Evolutionary conservation across 2,797 vertebrate species (phyloP), one percentile per base, ranked within the genome.

Genomic region (Geotria australis): DNA sequence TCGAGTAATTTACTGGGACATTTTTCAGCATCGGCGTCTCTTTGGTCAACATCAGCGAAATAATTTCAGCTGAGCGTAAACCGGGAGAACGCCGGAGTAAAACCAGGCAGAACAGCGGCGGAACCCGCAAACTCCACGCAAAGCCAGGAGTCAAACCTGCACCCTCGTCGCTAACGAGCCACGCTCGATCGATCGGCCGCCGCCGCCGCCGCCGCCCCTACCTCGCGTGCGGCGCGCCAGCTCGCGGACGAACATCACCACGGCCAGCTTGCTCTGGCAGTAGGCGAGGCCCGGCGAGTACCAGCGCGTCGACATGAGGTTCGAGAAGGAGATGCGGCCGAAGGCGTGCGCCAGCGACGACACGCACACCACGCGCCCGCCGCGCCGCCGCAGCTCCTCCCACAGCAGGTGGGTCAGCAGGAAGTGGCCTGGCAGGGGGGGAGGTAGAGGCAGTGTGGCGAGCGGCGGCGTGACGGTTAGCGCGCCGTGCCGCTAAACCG

Each of bases 191-290:
- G 24, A 38, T n/a, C n/a, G n/a, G 24, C 24, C 6, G 38, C 24
- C 24, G 38, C 24, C 24, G 15, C 24, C 24, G 24, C 38, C 24
- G 24, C n/a, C n/a, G n/a, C 7, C n/a, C 49, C 11, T 68, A 83
- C 86, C 86, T 77, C 76, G 73, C 55, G 95, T 77, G 60, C 74
- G 72, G 51, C 70, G 72, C 0, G 80, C 76, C 64, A 91, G 63
- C 63, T 93, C 85, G 56, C 73, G 74, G 49, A 80, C 74, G 64
- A 93, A 95, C 24, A 86, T 77, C 60, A 96, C 70, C 0, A 91
- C 93, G 1, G 88, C 88, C 66, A 94, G 57, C 60, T 96, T 96
- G 76, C 88, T 96, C 65, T 96, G 82, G 61, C 85, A 85, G 70
- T 96, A 94, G 1, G 86, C 85, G 1, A 85, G 68, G 10, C 76